Base-by-base conservation (phyloP, 1,140 invertebrate species). In the Galendromus occidentalis region DNA sequence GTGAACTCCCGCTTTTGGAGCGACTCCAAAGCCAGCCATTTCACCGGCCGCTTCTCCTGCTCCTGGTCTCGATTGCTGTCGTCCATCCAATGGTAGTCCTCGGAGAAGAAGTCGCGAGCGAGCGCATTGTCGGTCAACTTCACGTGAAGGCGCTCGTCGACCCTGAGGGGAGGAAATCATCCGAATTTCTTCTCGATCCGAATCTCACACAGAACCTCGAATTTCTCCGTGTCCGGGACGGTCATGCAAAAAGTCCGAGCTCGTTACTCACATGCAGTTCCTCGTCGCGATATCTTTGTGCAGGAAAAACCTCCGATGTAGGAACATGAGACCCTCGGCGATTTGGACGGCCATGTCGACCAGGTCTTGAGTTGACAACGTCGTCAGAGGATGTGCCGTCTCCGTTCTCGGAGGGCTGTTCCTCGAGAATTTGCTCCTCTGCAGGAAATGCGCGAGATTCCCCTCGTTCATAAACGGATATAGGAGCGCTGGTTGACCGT, bases 271-370 rank as follows among this genome's bases (percentile, higher is more conserved):
- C 87, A 92, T 83, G 77, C 88, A 93, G 79, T 93, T 94, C 72
- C 91, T 83, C 12, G 88, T 85, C 41, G 90, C 88, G 67, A 97
- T 81, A 74, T 96, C 92, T 75, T 86, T 87, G 74, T 97, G 91
- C 47, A 94, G 80, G 44, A 96, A 83, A 71, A 87, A 84, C 72
- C 89, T 89, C 70, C 86, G 85, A 73, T 96, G 91, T 66, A 97
- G 79, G 77, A 90, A 93, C 69, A 87, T 83, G 68, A 94, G 80
- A 14, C 86, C 91, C 73, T 86, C 84, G 30, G 87, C 82, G 17
- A 90, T 83, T 74, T 94, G 89, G 39, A 92, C 82, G 42, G 88
- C 88, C 85, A 95, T 89, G 75, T 88, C 86, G 1, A 96, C 90
- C 33, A 95, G 83, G 77, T 95, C 90, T 73, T 93, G 89, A 7